Evolutionary conservation across 2,113 vertebrate genomes (phyloP).

Genomic region (Pseudopodoces humilis): DNA sequence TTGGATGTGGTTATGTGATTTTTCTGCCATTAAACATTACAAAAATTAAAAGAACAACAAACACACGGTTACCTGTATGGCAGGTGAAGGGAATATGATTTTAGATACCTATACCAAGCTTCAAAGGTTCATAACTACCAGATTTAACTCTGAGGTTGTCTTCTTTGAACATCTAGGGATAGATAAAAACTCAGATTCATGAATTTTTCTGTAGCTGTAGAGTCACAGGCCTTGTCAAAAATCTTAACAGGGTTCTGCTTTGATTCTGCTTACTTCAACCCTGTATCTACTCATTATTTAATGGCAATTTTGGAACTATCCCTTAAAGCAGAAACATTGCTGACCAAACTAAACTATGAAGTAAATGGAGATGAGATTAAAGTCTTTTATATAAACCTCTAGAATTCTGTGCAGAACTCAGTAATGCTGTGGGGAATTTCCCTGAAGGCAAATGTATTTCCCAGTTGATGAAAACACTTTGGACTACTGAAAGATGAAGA

Average conservation of each 20-base stretch:
- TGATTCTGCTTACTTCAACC: not conserved
- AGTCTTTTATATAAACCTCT: not conserved
- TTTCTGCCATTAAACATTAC: not conserved
- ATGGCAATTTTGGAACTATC: not conserved
- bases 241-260: not conserved
- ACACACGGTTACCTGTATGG: not conserved
- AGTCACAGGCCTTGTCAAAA: not conserved
- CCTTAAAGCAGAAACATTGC: not conserved
- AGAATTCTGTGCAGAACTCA: not conserved
- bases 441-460: not conserved
- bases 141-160: not conserved
- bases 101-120: not conserved
- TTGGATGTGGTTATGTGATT: not conserved
- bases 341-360: not conserved
- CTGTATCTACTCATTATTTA: not conserved
- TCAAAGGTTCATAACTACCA: not conserved
- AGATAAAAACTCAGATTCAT: not conserved
- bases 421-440: not conserved
- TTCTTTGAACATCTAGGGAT: not conserved
- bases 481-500: not conserved
- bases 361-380: not conserved
- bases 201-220: not conserved
- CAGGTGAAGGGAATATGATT: not conserved
- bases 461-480: not conserved
- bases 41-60: not conserved